Base-by-base conservation (phyloP, 2,797 vertebrate species). In the Cuculus canorus region DNA sequence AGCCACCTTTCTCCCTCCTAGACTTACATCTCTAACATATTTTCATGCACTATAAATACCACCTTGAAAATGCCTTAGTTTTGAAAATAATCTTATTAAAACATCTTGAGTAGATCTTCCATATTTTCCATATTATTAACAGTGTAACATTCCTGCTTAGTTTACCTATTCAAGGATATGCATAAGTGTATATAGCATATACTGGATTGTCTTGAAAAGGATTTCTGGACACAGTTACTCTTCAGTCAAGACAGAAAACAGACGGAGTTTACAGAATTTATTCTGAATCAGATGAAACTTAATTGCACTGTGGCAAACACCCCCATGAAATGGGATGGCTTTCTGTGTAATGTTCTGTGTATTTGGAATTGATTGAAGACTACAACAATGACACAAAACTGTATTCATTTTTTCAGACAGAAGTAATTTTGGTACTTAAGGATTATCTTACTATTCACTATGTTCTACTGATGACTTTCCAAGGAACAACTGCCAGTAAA, bases 261-360 rank as follows among this genome's bases (percentile, higher is more conserved):
- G 15, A 24, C 54, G 21, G 17, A 56, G 3, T 82, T 84, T 35
- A 84, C 4, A 43, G 35, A 45, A 59, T 82, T 84, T 12, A 86
- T 72, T 59, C 48, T 0, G 0, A 93, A 83, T 16, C 1, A 18
- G 13, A 61, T 7, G 3, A 84, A 69, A 59, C 33, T 3, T 0
- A 86, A 84, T 1, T 24, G 22, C 7, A 52, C 66, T 8, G 13
- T 52, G 45, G 17, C 45, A 93, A 72, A 92, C 28, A 35, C 10
- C 53, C 37, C 50, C 39, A 53, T 28, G 70, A 63, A 86, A 84
- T 11, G 18, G 68, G 41, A 71, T 82, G 50, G 79, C 43, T 88
- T 89, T 82, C 54, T 43, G 32, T 10, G 5, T 24, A 57, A 37
- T 21, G 28, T 50, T 71, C 66, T 52, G 59, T 39, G 33, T n/a